Conservation (phyloP, 2,888 invertebrate species). For the Mesorhabditis belari region DNA sequence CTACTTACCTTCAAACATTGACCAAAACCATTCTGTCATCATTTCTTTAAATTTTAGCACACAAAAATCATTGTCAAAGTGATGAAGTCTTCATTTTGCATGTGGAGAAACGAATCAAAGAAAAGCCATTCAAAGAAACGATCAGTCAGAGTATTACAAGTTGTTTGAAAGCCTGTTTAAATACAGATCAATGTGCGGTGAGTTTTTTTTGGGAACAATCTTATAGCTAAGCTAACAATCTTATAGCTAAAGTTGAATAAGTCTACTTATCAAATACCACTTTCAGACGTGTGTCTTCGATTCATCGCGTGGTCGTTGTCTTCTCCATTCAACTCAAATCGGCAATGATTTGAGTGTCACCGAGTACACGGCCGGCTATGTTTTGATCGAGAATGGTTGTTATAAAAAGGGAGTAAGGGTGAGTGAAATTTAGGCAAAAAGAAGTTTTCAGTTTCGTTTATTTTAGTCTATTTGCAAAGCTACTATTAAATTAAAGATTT, state of each 20-base stretch:
- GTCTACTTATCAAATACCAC: neutral
- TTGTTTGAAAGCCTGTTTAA: conserved; percentile 32
- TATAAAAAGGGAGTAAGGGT: neutral
- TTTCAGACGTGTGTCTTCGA: conserved; percentile 37
- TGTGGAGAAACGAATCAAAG: conserved; percentile 32
- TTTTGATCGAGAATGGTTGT: conserved; percentile 48
- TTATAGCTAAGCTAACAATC: neutral
- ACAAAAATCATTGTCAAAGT: conserved; percentile 28
- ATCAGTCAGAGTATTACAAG: conserved; percentile 22
- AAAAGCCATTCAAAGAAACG: neutral
- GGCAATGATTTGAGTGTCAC: conserved; percentile 19
- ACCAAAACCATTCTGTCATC: too few relatives aligned
- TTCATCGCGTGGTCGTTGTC: conserved; percentile 26
- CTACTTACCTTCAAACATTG: neutral
- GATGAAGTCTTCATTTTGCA: conserved; percentile 48
- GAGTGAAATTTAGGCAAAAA: neutral
- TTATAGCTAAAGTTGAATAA: neutral
- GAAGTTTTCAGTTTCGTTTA: conserved; percentile 5
- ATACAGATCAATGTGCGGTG: conserved; percentile 29
- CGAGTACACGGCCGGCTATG: conserved; percentile 34
- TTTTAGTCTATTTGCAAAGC: conserved; percentile 28
- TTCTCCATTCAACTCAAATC: conserved; percentile 21
- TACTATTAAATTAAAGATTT: neutral
- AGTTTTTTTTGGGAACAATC: neutral
- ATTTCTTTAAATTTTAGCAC: conserved; percentile 16